A percentile compares a stretch with the other conserved stretches of the same genome.
Evolutionary conservation across 2,888 invertebrate genomes (phyloP).

Genomic region (Orthosia cruda): DNA sequence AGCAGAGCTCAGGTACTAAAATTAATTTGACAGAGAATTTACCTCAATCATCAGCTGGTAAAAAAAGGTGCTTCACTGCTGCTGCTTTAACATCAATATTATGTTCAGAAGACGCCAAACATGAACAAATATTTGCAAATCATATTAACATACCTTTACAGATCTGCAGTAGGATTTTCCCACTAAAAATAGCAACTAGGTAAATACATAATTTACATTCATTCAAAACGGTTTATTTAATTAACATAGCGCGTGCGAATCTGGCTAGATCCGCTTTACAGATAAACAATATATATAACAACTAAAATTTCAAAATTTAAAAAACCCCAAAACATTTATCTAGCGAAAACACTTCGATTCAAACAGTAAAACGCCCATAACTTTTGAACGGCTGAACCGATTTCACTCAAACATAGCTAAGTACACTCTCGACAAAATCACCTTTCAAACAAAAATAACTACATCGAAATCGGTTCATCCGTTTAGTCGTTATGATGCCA

Average conservation of each 20-base stretch:
- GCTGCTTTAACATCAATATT: too few species aligned
- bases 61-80: slow-evolving; percentile 17
- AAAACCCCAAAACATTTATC: too few species aligned
- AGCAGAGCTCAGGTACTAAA: too few species aligned
- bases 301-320: too few species aligned
- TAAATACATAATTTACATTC: slow-evolving; percentile 16
- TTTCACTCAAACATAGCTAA: too few species aligned
- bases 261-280: slow-evolving; percentile 23
- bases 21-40: neutral
- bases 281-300: neutral
- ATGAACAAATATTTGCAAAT: slow-evolving; percentile 30
- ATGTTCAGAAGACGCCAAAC: slow-evolving; percentile 10
- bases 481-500: too few species aligned
- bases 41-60: neutral
- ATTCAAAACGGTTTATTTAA: slow-evolving; percentile 25
- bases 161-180: slow-evolving; percentile 26
- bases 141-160: slow-evolving; percentile 6
- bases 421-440: too few species aligned
- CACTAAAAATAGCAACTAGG: slow-evolving; percentile 19
- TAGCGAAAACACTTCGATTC: too few species aligned
- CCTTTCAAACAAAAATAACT: too few species aligned
- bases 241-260: slow-evolving; percentile 15
- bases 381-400: too few species aligned
- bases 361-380: too few species aligned
- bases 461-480: too few species aligned